Conservation (phyloP, 2,888 invertebrate species). For the Oxystoma pomonae region DNA sequence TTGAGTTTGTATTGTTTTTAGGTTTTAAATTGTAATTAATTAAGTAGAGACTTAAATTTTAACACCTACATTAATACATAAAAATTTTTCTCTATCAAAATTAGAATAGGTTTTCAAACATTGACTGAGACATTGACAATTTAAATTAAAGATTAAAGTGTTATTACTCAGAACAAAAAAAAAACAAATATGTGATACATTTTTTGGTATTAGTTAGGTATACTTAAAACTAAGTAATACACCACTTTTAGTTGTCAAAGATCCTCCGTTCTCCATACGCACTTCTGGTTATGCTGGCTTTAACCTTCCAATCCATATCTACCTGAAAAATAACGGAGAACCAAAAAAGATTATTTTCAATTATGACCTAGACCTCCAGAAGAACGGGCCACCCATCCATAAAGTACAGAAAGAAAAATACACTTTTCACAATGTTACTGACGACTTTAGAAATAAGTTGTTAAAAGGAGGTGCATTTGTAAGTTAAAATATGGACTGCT, state of each 20-base stretch:
- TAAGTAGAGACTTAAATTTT: not conserved
- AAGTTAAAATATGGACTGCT: no score
- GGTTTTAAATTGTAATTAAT: not conserved
- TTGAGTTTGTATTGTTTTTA: not conserved
- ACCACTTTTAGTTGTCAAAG: conserved; percentile 82
- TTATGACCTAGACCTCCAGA: conserved; percentile 83
- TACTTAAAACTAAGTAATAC: no score
- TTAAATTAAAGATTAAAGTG: no score
- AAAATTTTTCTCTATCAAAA: not conserved
- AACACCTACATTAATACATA: not conserved
- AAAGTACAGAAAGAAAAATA: conserved; percentile 76
- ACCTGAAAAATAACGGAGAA: conserved; percentile 84
- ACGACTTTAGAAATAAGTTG: conserved; percentile 84
- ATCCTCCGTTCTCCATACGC: conserved; percentile 84
- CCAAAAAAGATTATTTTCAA: conserved; percentile 78
- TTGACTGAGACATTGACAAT: no score
- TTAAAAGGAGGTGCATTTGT: conserved; percentile 79
- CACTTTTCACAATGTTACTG: conserved; percentile 79
- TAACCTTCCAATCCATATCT: conserved; percentile 82
- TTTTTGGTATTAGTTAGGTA: no score
- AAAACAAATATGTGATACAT: no score
- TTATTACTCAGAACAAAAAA: no score
- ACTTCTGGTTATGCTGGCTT: conserved; percentile 98
- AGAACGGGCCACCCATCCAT: conserved; percentile 66
- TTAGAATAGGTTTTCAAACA: no score